Percentiles rank a stretch among this genome's conserved stretches.
These are phyloP conservation scores for Horisme vitalbata DNA, from an alignment of 2,888 invertebrate species.

Conservation along the genomic window DNA sequence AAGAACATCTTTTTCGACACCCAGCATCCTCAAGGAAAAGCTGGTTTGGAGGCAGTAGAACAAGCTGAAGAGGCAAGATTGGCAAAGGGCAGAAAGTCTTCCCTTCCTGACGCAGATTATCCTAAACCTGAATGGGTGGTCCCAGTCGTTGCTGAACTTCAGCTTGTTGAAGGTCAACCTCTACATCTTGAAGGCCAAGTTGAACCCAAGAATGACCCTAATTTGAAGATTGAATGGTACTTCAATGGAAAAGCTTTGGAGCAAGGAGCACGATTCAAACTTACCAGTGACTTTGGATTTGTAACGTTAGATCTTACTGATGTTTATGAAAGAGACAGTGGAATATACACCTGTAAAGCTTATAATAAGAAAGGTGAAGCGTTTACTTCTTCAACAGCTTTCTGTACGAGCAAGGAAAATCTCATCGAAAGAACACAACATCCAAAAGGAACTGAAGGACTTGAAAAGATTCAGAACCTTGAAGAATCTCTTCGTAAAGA, in stretches of 20 bases:
- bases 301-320: slow-evolving; percentile 96
- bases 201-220: slow-evolving; percentile 96
- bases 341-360: slow-evolving; percentile 96
- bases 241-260: slow-evolving; percentile 95
- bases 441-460: slow-evolving; percentile 96
- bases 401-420: slow-evolving; percentile 90
- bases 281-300: slow-evolving; percentile 97
- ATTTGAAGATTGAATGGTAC: slow-evolving; percentile 96
- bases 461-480: slow-evolving; percentile 94
- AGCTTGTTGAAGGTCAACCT: slow-evolving; percentile 90
- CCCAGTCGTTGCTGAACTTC: slow-evolving; percentile 91
- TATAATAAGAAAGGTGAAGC: slow-evolving; percentile 95
- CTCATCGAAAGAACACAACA: slow-evolving; percentile 95
- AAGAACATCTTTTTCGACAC: slow-evolving; percentile 93
- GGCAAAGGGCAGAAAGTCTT: slow-evolving; percentile 87
- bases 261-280: slow-evolving; percentile 94
- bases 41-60: slow-evolving; percentile 94
- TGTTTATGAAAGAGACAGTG: slow-evolving; percentile 96
- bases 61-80: slow-evolving; percentile 93
- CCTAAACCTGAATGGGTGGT: slow-evolving; percentile 94
- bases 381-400: slow-evolving; percentile 94
- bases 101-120: slow-evolving; percentile 89
- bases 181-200: slow-evolving; percentile 97
- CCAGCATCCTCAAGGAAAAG: slow-evolving; percentile 96
- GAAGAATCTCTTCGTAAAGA: slow-evolving; percentile 92